Conservation (phyloP, 2,888 invertebrate species). For the Cotesia congregata region DNA sequence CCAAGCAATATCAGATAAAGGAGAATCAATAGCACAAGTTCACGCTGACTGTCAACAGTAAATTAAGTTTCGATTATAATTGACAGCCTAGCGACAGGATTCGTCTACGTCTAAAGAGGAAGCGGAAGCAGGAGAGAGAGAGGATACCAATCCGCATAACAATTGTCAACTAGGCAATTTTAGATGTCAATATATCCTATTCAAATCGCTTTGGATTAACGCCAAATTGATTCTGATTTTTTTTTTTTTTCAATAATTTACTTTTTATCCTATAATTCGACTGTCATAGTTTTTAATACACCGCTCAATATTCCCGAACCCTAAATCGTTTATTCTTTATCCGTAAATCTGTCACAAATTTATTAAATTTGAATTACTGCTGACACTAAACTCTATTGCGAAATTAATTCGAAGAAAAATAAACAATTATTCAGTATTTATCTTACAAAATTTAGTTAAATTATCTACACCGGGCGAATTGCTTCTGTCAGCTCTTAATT, state of each 20-base stretch:
- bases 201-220: constrained; percentile 11
- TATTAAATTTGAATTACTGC: neutral
- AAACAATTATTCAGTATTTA: too few relatives aligned
- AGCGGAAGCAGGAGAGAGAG: neutral
- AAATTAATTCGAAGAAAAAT: too few relatives aligned
- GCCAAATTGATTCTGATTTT: constrained; percentile 2
- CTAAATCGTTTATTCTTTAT: neutral
- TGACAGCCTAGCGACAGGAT: constrained; percentile 18
- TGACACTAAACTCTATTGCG: neutral
- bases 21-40: constrained; percentile 27
- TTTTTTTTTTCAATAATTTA: constrained; percentile 1
- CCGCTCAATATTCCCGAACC: constrained; percentile 8
- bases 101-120: neutral
- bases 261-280: neutral
- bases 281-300: neutral
- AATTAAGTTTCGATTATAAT: constrained; percentile 36
- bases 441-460: too few relatives aligned
- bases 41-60: constrained; percentile 20
- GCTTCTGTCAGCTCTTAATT: too few relatives aligned
- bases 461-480: too few relatives aligned
- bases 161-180: constrained; percentile 9
- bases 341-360: neutral
- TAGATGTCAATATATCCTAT: constrained; percentile 1
- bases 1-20: constrained; percentile 15
- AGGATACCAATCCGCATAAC: neutral